Conservation (phyloP, 1,140 invertebrate genomes). For the Periplaneta americana region DNA sequence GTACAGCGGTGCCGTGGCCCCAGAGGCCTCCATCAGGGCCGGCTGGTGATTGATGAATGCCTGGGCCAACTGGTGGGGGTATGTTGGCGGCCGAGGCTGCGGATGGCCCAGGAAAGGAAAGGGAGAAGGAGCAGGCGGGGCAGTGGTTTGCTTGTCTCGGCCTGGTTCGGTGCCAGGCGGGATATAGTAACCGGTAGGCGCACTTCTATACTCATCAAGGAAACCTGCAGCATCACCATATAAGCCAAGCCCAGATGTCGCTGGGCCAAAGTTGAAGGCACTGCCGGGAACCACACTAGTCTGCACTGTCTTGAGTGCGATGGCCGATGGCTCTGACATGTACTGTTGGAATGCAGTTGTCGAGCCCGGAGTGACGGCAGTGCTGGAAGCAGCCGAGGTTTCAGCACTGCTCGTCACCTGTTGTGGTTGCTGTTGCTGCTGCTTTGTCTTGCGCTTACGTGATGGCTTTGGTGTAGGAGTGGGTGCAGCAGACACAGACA, state of each 20-base stretch:
- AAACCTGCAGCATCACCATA: conserved; percentile 53
- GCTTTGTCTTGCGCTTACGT: conserved; percentile 23
- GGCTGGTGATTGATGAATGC: conserved; percentile 30
- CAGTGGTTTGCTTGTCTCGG: conserved; percentile 37
- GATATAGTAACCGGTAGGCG: conserved; percentile 25
- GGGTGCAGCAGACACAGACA: not conserved
- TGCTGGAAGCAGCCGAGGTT: conserved; percentile 11
- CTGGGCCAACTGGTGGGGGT: conserved; percentile 31
- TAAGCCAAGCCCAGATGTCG: conserved; percentile 43
- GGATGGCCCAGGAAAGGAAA: conserved; percentile 45
- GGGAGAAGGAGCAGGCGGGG: conserved; percentile 31
- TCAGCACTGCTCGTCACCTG: not conserved
- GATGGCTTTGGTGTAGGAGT: conserved; percentile 6
- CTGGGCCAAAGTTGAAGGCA: conserved; percentile 61
- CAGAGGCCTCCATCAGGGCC: conserved; percentile 40
- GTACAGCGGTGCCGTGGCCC: conserved; percentile 50
- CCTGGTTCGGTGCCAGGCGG: conserved; percentile 24
- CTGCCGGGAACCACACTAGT: conserved; percentile 57
- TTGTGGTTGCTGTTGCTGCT: not conserved
- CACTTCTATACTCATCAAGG: conserved; percentile 45
- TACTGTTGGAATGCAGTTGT: conserved; percentile 45
- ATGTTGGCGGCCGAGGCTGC: conserved; percentile 41
- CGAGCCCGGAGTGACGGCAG: conserved; percentile 23
- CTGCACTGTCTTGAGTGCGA: conserved; percentile 44
- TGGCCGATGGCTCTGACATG: conserved; percentile 45